These are phyloP conservation scores for Chesias legatella DNA, from an alignment of 2,888 invertebrate genomes.

Conservation along the genomic window DNA sequence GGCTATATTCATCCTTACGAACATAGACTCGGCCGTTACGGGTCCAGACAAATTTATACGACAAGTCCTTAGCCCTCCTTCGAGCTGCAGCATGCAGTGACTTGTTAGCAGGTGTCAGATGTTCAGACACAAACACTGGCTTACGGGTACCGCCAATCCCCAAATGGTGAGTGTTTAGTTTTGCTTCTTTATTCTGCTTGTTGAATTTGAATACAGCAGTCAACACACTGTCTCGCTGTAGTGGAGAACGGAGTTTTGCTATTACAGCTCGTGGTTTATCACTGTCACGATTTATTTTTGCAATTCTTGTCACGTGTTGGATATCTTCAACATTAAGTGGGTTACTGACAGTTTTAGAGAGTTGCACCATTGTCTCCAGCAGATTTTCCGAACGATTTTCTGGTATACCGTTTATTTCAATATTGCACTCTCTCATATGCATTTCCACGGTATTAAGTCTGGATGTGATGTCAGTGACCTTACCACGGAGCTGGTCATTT, in stretches of 20 bases:
- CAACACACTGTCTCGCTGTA: constrained; percentile 1
- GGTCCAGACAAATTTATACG: constrained; percentile 1
- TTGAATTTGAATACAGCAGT: constrained; percentile 5
- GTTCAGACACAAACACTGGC: constrained; percentile 4
- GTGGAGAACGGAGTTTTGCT: not conserved
- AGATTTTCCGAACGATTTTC: constrained; percentile 1
- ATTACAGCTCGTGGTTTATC: constrained; percentile 4
- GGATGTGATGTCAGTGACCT: not conserved
- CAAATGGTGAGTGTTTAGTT: constrained; percentile 2
- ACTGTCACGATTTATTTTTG: constrained; percentile 2
- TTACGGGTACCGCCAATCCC: constrained; percentile 3
- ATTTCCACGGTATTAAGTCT: not conserved
- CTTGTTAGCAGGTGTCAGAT: constrained; percentile 6
- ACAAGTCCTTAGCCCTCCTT: not conserved
- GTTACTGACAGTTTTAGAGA: not conserved
- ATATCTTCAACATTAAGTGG: not conserved
- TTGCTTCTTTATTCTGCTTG: not conserved
- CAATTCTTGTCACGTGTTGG: not conserved
- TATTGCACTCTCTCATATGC: not conserved
- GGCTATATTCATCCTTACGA: constrained; percentile 4
- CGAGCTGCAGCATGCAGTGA: constrained; percentile 9
- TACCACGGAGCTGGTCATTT: not conserved
- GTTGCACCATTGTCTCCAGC: not conserved
- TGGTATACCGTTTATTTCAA: not conserved
- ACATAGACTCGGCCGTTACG: constrained; percentile 8